phyloP scores from a whole-genome alignment of 1,140 invertebrate species.

The Leptonema lineaticorne region DNA sequence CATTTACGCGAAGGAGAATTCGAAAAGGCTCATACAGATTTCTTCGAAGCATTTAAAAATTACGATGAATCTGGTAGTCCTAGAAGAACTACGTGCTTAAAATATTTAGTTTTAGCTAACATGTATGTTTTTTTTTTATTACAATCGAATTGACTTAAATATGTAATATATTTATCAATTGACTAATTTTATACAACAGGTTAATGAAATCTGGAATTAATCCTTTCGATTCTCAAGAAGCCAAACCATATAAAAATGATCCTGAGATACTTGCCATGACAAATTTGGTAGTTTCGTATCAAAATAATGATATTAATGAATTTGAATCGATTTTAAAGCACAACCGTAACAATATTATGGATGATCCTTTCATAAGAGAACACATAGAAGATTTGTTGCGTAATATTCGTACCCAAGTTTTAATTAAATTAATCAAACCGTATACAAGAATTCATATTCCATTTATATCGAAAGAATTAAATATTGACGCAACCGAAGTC shows the following conservation, averaged over 20 bases:
- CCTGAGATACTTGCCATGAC: slow-evolving; percentile 99
- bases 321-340: slow-evolving; percentile 96
- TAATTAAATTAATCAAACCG: slow-evolving; percentile 97
- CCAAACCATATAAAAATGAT: slow-evolving; percentile 99
- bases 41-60: slow-evolving; percentile 99
- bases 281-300: slow-evolving; percentile 96
- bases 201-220: slow-evolving; percentile 99
- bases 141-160: neutral
- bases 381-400: slow-evolving; percentile 97
- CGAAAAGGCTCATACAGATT: slow-evolving; percentile 98
- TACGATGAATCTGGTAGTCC: slow-evolving; percentile 99
- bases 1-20: slow-evolving; percentile 98
- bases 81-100: slow-evolving; percentile 93
- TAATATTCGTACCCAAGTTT: slow-evolving; percentile 97
- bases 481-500: slow-evolving; percentile 95
- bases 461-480: slow-evolving; percentile 96
- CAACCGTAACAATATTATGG: slow-evolving; percentile 97
- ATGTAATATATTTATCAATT: neutral
- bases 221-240: slow-evolving; percentile 99
- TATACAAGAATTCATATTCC: slow-evolving; percentile 98
- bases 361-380: slow-evolving; percentile 98
- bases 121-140: slow-evolving; percentile 63
- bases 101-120: slow-evolving; percentile 98
- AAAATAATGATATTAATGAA: slow-evolving; percentile 98
- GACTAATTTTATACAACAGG: slow-evolving; percentile 57